phyloP scores from a whole-genome alignment of 2,797 vertebrate species.

The Girardinus metallicus region DNA sequence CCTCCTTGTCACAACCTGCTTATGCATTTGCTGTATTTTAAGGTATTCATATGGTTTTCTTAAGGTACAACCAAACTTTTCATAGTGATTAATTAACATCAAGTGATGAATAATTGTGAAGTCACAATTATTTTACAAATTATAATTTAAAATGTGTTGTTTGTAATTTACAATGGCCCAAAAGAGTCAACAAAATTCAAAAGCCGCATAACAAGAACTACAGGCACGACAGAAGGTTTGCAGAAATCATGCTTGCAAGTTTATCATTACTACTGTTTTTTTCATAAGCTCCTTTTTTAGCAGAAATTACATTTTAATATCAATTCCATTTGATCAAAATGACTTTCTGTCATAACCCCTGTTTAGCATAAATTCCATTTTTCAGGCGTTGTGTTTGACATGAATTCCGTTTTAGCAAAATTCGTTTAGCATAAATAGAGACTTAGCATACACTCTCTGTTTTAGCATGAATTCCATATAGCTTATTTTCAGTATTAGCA shows the following conservation, averaged over 20 bases:
- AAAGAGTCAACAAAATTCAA: background rate
- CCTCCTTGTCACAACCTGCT: slow-evolving; percentile 26
- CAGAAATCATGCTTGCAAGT: background rate
- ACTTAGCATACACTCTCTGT: too few relatives aligned
- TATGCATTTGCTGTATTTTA: slow-evolving; percentile 10
- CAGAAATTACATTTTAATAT: background rate
- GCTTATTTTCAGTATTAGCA: too few relatives aligned
- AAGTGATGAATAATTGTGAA: background rate
- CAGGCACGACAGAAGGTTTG: background rate
- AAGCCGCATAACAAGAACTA: background rate
- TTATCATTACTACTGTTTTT: background rate
- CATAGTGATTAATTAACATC: background rate
- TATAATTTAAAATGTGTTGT: background rate
- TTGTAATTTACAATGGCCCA: background rate
- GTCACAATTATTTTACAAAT: background rate
- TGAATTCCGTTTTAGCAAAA: too few relatives aligned
- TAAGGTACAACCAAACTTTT: background rate
- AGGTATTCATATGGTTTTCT: background rate
- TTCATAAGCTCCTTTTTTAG: background rate
- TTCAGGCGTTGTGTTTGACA: too few relatives aligned
- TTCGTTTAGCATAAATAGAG: too few relatives aligned
- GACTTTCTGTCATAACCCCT: too few relatives aligned
- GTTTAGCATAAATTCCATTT: too few relatives aligned
- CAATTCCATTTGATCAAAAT: too few relatives aligned
- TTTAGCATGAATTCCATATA: too few relatives aligned